These are phyloP conservation scores for Drosophila leonis DNA, from an alignment of 2,888 invertebrate genomes.

Conservation along the genomic window DNA sequence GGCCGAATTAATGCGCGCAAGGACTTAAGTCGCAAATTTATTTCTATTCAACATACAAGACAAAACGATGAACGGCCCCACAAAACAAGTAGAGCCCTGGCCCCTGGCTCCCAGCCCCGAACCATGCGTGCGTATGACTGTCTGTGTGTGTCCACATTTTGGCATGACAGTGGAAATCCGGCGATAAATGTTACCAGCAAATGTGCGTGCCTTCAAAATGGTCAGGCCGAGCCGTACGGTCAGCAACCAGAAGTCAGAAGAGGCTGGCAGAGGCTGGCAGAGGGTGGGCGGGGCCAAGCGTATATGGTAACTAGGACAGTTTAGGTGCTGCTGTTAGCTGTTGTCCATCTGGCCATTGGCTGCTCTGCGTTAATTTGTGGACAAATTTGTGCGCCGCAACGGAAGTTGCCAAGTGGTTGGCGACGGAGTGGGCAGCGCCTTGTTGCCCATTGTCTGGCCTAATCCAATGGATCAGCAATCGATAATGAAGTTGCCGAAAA, in stretches of 20 bases:
- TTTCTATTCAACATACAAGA: conserved; percentile 79
- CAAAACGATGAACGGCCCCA: conserved; percentile 69
- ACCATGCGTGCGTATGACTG: neutral
- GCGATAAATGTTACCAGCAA: conserved; percentile 81
- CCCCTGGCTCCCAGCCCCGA: neutral
- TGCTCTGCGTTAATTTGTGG: conserved; percentile 80
- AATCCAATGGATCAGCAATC: conserved; percentile 78
- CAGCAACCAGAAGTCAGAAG: conserved; percentile 10
- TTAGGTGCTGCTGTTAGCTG: conserved; percentile 55
- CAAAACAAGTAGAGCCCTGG: conserved; percentile 56
- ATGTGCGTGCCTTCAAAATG: conserved; percentile 67
- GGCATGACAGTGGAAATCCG: conserved; percentile 82
- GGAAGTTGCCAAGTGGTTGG: conserved; percentile 48
- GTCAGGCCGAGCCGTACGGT: conserved; percentile 2
- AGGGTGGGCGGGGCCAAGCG: neutral
- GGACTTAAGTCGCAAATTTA: conserved; percentile 81
- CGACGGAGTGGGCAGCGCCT: conserved; percentile 38
- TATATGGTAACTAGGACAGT: conserved; percentile 66
- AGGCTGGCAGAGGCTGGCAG: neutral
- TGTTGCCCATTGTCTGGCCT: conserved; percentile 64
- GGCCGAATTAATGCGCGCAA: conserved; percentile 80
- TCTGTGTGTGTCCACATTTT: conserved; percentile 58
- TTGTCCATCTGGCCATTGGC: conserved; percentile 28
- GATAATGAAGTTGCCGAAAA: conserved; percentile 80
- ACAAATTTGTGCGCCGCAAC: conserved; percentile 78